Evolutionary conservation across 2,113 vertebrate species (phyloP), one percentile per base, ranked within the genome.

Genomic region (Telmatochromis brichardi): DNA sequence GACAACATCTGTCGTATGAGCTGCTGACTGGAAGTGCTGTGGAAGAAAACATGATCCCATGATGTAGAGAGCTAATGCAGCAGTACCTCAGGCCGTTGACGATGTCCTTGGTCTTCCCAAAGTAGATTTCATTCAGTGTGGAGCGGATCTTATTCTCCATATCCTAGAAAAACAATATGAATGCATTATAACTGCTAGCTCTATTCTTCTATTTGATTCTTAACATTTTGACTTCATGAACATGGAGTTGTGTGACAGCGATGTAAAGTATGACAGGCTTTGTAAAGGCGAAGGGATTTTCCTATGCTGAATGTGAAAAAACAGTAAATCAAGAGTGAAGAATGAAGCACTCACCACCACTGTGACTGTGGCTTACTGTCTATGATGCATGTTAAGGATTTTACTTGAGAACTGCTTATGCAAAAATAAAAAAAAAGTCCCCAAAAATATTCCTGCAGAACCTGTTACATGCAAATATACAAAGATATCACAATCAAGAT

Each of bases 101-200:
- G 9, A 99, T 99, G 95, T 99, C 99, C 97, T 99, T 99, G 88
- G 99, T 99, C 94, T 99, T 99, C 76, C 98, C 98, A 93, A 99
- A 99, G 96, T 99, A 99, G 95, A 99, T 99, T 96, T 99, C 98
- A 19, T 99, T 99, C 96, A 99, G 97, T 26, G 99, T 99, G 97
- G 98, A 99, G 95, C 98, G 97, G 96, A 99, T 99, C 97, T 99
- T 99, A 94, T 99, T 99, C 96, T 99, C 99, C 99, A 99, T 99
- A 86, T 99, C 99, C 99, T 99, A 89, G 26, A 40, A 89, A 90
- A 5, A 91, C 4, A 12, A 86, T 7, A 86, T 13, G 6, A 50
- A 50, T 31, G 26, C 33, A 28, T 40, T 23, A 78, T 6, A 9
- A 53, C n/a, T 23, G 17, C 17, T 4, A 4, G 7, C 5, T 58